Evolutionary conservation across 2,797 vertebrate genomes (phyloP).

Genomic region (Neosilurus mollespiculum): DNA sequence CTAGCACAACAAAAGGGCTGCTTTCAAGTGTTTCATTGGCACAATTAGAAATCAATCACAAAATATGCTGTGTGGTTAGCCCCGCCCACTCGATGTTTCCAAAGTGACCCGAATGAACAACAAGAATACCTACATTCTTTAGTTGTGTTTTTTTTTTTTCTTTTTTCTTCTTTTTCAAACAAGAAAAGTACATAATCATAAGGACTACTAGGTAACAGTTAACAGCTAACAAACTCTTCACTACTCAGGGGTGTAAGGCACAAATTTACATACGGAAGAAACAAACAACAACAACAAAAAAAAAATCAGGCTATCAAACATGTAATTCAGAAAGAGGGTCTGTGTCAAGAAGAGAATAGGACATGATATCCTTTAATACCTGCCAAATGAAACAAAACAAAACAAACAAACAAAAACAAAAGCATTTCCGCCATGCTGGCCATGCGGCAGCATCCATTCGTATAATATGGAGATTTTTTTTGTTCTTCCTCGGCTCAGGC

Average conservation of each 20-base stretch:
- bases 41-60: slow-evolving; percentile 79
- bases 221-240: slow-evolving; percentile 91
- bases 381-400: slow-evolving; percentile 30
- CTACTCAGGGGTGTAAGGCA: slow-evolving; percentile 99
- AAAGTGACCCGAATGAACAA: slow-evolving; percentile 73
- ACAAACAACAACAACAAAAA: slow-evolving; percentile 65
- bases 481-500: slow-evolving; percentile 45
- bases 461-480: slow-evolving; percentile 42
- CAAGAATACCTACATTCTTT: slow-evolving; percentile 81
- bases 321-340: slow-evolving; percentile 74
- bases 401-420: slow-evolving; percentile 1
- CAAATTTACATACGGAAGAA: slow-evolving; percentile 99
- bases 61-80: slow-evolving; percentile 61
- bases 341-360: slow-evolving; percentile 71
- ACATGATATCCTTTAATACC: slow-evolving; percentile 47
- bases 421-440: slow-evolving; percentile 28
- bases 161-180: slow-evolving; percentile 60
- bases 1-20: slow-evolving; percentile 71
- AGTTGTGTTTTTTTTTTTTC: slow-evolving; percentile 62
- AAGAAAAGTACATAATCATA: slow-evolving; percentile 72
- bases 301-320: slow-evolving; percentile 63
- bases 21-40: slow-evolving; percentile 80
- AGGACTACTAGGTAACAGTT: slow-evolving; percentile 75
- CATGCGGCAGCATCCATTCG: slow-evolving; percentile 21
- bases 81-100: slow-evolving; percentile 55